phyloP scores from a whole-genome alignment of 2,113 vertebrate genomes.

The Melierax canorus region DNA sequence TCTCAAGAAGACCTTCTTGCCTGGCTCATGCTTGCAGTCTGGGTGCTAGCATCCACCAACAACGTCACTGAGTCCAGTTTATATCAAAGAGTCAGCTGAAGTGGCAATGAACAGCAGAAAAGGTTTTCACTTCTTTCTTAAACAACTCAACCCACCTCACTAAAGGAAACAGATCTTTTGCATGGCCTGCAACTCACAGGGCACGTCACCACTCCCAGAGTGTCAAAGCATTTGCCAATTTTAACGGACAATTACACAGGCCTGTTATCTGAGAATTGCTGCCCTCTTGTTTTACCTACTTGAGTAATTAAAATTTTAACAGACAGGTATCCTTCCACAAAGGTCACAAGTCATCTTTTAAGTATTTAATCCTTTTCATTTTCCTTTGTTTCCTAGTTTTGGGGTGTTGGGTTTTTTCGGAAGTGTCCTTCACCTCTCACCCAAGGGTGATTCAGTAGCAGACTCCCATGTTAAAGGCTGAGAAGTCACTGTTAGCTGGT shows the following conservation, averaged over 20 bases:
- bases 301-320: not conserved
- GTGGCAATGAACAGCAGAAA: not conserved
- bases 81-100: not conserved
- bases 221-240: not conserved
- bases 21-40: not conserved
- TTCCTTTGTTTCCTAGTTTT: not conserved
- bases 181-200: not conserved
- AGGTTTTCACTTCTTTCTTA: not conserved
- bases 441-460: not conserved
- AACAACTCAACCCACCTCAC: not conserved
- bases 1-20: not conserved
- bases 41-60: not conserved
- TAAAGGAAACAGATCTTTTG: not conserved
- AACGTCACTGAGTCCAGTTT: accelerated
- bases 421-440: not conserved
- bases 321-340: not conserved
- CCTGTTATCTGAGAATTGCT: not conserved
- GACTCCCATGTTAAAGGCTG: not conserved
- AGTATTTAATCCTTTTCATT: not conserved
- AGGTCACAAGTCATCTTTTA: not conserved
- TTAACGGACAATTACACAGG: not conserved
- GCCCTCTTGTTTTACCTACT: not conserved
- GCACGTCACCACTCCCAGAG: accelerated
- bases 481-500: not conserved
- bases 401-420: not conserved